Base-by-base conservation (phyloP, 2,888 invertebrate genomes). In the Atrina japonica region DNA sequence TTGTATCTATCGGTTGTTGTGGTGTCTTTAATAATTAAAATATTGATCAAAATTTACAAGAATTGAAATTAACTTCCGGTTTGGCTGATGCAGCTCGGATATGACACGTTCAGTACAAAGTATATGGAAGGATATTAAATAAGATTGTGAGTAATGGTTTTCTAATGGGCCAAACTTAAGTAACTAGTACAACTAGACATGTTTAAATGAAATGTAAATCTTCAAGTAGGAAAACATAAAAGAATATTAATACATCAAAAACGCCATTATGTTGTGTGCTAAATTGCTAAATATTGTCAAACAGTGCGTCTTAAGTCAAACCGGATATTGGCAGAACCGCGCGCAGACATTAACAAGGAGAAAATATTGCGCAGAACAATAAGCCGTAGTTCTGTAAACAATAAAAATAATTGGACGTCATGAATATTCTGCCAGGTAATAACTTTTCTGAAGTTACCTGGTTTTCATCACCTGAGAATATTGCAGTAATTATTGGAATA, bases 181-280 rank as follows among this genome's bases (percentile, higher is more conserved):
- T 56, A 67, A 58, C 58, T 66, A 52, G 71, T 66, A 56, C 23
- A 35, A 14, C 23, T 14, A 40, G 18, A 56, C 40, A 40, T 16
- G 23, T 21, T 21, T 35, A 50, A 72, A 67, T 72, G 63, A 63
- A 66, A 61, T 67, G 66, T 67, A 72, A 72, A 67, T 67, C 71
- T 72, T 63, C 43, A 56, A 50, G 58, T 63, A 58, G 63, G 52
- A 61, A 25, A 63, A 67, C 71, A 72, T 63, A 72, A 72, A 72
- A 63, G 71, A 72, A 72, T 67, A 58, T 66, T 67, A 67, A 64
- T 23, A 52, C 52, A 23, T 52, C 52, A 23, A 52, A 52, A 23
- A 52, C 52, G 52, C 23, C 52, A 52, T 52, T 52, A 25, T 52
- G 52, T 52, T 23, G 52, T 25, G 14, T 14, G 25, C 21, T 52